Conservation (phyloP, 2,888 invertebrate species). For the Eristalinus sepulchralis region DNA sequence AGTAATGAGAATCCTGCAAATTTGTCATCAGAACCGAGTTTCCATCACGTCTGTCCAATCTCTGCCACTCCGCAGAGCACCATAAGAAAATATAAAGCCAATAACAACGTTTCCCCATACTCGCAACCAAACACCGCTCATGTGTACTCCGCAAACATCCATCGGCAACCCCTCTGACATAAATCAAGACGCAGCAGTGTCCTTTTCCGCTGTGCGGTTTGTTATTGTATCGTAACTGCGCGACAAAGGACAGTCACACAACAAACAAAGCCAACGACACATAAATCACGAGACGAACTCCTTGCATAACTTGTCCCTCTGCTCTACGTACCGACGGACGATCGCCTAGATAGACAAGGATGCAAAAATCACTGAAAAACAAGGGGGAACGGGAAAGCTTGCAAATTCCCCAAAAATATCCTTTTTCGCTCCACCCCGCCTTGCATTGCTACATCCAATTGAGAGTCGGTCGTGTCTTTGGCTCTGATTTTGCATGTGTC, state of each 20-base stretch:
- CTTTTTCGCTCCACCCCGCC: slow-evolving; percentile 1
- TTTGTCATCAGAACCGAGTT: slow-evolving; percentile 6
- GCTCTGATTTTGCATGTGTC: slow-evolving; percentile 37
- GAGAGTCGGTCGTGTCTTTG: slow-evolving; percentile 31
- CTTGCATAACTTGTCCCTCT: slow-evolving; percentile 43
- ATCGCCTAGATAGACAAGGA: slow-evolving; percentile 3
- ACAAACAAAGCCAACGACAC: slow-evolving; percentile 41
- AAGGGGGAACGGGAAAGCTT: slow-evolving; percentile 15
- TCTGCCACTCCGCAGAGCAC: neutral
- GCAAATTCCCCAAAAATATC: slow-evolving; percentile 23
- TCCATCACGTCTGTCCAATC: neutral
- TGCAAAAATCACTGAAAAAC: slow-evolving; percentile 48
- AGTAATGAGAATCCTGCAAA: slow-evolving; percentile 20
- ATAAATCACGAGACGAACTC: slow-evolving; percentile 63
- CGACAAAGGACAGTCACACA: slow-evolving; percentile 47
- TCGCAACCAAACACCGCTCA: neutral
- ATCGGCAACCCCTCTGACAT: slow-evolving; percentile 7
- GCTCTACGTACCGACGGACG: slow-evolving; percentile 13
- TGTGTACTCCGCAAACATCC: neutral
- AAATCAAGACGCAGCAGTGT: slow-evolving; percentile 55
- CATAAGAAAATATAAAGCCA: slow-evolving; percentile 8
- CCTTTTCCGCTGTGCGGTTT: slow-evolving; percentile 30
- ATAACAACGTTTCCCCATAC: neutral
- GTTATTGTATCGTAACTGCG: slow-evolving; percentile 42
- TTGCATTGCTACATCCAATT: neutral